These are phyloP conservation scores for Phymorhynchus buccinoides DNA, from an alignment of 1,140 invertebrate species.

Conservation along the genomic window DNA sequence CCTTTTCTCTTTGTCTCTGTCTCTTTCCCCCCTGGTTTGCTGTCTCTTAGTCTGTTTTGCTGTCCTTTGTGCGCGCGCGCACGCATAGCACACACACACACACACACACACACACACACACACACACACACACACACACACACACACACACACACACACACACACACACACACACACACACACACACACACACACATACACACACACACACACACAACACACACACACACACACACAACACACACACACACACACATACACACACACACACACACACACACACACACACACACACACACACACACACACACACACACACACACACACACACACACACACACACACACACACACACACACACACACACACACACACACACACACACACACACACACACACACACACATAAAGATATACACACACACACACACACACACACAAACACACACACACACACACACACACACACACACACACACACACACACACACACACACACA, in stretches of 20 bases:
- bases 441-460: background rate
- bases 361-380: constrained; percentile 22
- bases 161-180: constrained; percentile 12
- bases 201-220: background rate
- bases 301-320: background rate
- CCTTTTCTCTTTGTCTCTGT: no score
- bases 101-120: no score
- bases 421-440: constrained; percentile 5
- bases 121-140: no score
- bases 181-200: background rate
- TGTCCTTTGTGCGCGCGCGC: background rate
- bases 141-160: background rate
- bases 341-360: constrained; percentile 5
- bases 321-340: background rate
- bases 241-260: constrained; percentile 1
- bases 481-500: background rate
- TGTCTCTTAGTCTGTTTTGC: no score
- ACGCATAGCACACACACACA: no score
- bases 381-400: constrained; percentile 24
- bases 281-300: constrained; percentile 19
- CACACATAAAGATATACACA: background rate
- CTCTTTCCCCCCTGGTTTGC: no score
- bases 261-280: constrained; percentile 22
- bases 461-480: constrained; percentile 3
- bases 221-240: background rate